These are phyloP conservation scores for Lamellibrachia satsuma DNA, from an alignment of 2,888 invertebrate species.

Conservation along the genomic window DNA sequence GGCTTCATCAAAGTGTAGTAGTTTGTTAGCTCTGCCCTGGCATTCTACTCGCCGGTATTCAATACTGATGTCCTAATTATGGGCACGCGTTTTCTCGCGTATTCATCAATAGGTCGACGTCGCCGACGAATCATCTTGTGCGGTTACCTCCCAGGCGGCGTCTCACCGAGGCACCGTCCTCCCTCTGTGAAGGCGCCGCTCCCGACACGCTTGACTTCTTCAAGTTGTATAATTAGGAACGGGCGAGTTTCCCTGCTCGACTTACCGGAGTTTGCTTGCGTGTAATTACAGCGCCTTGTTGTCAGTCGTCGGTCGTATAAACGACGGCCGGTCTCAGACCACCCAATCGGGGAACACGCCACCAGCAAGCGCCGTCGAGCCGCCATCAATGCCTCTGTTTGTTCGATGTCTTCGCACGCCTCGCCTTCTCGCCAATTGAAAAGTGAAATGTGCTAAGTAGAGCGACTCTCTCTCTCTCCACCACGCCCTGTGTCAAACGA, in stretches of 20 bases:
- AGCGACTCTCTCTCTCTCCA: neutral
- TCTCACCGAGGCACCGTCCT: neutral
- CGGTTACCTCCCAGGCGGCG: neutral
- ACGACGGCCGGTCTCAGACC: neutral
- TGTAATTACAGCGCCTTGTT: neutral
- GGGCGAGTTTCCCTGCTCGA: neutral
- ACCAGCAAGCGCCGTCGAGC: neutral
- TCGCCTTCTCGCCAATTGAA: neutral
- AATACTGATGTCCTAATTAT: constrained; percentile 13
- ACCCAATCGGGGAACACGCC: neutral
- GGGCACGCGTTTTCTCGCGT: neutral
- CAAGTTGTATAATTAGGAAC: constrained; percentile 6
- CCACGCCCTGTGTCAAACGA: neutral
- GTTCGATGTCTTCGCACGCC: neutral
- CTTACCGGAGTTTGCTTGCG: neutral
- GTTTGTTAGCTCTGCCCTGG: neutral
- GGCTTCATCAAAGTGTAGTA: constrained; percentile 12
- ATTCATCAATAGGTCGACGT: neutral
- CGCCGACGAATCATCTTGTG: neutral
- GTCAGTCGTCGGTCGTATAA: neutral
- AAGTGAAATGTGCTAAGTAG: neutral
- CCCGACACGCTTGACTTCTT: neutral
- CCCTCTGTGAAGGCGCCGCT: neutral
- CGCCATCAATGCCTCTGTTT: neutral
- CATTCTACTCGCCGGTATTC: neutral